A percentile compares a stretch with the other conserved stretches of the same genome.
Evolutionary conservation across 2,888 invertebrate species (phyloP).

Genomic region (Caenorhabditis doughertyi): DNA sequence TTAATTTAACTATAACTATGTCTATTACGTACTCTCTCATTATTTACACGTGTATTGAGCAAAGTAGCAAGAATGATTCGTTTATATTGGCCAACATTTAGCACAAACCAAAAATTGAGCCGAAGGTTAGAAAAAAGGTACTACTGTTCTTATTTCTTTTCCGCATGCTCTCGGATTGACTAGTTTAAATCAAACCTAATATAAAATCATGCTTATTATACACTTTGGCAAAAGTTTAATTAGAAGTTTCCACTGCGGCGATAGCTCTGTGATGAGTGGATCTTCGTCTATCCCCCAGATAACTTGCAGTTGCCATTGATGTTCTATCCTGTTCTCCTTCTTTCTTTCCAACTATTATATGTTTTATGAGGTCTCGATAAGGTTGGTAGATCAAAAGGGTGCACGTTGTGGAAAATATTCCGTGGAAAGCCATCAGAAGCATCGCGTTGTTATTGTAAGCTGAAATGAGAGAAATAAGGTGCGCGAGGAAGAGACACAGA

Average conservation of each 20-base stretch:
- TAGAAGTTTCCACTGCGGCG: neutral
- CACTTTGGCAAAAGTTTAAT: neutral
- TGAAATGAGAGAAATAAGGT: no score
- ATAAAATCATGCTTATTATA: neutral
- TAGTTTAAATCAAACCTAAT: neutral
- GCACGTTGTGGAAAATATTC: conserved; percentile 1
- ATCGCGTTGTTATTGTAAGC: conserved; percentile 23
- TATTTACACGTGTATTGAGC: no score
- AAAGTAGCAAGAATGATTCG: no score
- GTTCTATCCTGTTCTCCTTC: neutral
- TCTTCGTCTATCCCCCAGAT: neutral
- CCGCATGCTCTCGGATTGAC: no score
- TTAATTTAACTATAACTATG: no score
- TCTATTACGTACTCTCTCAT: no score
- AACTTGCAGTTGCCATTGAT: conserved; percentile 12
- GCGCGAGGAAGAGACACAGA: no score
- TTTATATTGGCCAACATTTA: no score
- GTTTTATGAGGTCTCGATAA: conserved; percentile 13
- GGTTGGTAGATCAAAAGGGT: conserved; percentile 23
- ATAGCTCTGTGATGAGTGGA: neutral
- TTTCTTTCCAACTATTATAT: neutral
- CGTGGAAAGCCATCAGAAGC: conserved; percentile 5
- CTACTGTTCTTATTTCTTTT: no score
- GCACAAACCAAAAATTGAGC: no score
- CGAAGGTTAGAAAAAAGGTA: no score